Conservation (phyloP, 1,140 invertebrate genomes). For the Scaptomyza graminum region DNA sequence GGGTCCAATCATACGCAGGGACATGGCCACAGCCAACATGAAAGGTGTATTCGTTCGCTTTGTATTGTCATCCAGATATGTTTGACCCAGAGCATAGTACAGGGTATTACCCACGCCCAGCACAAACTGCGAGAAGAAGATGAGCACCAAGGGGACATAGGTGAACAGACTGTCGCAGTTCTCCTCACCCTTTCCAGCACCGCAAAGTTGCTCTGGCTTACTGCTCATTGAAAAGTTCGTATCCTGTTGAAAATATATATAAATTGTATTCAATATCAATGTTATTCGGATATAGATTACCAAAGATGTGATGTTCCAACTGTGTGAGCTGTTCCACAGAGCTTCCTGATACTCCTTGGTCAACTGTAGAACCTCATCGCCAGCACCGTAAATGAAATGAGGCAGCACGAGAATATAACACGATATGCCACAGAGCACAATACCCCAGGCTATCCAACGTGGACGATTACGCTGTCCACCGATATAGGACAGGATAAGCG, state of each 20-base stretch:
- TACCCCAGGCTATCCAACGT: conserved; percentile 88
- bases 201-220: conserved; percentile 66
- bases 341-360: conserved; percentile 83
- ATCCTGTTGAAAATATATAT: conserved; percentile 29
- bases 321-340: conserved; percentile 36
- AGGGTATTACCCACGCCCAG: conserved; percentile 88
- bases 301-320: conserved; percentile 30
- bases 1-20: conserved; percentile 79
- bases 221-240: conserved; percentile 8
- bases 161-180: conserved; percentile 84
- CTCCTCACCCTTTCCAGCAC: conserved; percentile 56
- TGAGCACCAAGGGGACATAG: conserved; percentile 86
- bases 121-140: conserved; percentile 89
- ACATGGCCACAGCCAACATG: conserved; percentile 84
- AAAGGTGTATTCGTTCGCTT: conserved; percentile 88
- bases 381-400: conserved; percentile 88
- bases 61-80: conserved; percentile 89
- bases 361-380: conserved; percentile 84
- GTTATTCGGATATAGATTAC: conserved; percentile 23
- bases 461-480: conserved; percentile 87
- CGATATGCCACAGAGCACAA: conserved; percentile 86
- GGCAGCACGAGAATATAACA: conserved; percentile 88
- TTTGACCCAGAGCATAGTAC: conserved; percentile 88
- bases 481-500: conserved; percentile 86
- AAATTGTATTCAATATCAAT: background rate